A percentile compares a stretch with the other conserved stretches of the same genome.
phyloP scores from a whole-genome alignment of 53 echinoderm and acorn worm genomes.

The Holothuria leucospilota region DNA sequence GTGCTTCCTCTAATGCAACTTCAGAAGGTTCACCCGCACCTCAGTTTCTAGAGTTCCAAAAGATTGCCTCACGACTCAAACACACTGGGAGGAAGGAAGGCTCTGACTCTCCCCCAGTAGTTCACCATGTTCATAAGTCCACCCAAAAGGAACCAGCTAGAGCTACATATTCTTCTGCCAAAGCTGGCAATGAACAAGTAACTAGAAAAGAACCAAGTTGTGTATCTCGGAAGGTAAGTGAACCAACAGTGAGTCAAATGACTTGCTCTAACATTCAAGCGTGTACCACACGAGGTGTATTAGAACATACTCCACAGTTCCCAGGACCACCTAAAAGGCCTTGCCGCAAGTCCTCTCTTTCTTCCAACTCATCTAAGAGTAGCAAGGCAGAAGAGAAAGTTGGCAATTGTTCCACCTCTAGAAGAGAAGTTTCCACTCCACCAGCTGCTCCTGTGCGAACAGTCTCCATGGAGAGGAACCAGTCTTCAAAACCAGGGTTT shows the following conservation, averaged over 20 bases:
- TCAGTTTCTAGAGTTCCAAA: conserved; percentile 36
- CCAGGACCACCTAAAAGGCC: too few species aligned
- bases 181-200: too few species aligned
- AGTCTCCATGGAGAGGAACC: conserved; percentile 9
- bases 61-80: conserved; percentile 19
- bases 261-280: too few species aligned
- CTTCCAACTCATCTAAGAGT: conserved; percentile 12
- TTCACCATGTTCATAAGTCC: too few species aligned
- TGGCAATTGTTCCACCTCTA: neutral
- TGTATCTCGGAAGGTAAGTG: too few species aligned
- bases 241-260: too few species aligned
- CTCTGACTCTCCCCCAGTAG: neutral
- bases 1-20: neutral
- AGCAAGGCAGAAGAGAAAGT: neutral
- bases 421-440: neutral
- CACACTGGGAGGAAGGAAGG: conserved; percentile 25
- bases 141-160: too few species aligned
- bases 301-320: too few species aligned
- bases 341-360: neutral
- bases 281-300: too few species aligned
- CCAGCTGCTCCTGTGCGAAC: conserved; percentile 32
- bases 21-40: conserved; percentile 4
- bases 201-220: too few species aligned
- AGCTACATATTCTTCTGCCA: too few species aligned
- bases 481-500: conserved; percentile 17